Conservation (phyloP, 2,113 vertebrate species). For the Tychaedon coryphoeus region DNA sequence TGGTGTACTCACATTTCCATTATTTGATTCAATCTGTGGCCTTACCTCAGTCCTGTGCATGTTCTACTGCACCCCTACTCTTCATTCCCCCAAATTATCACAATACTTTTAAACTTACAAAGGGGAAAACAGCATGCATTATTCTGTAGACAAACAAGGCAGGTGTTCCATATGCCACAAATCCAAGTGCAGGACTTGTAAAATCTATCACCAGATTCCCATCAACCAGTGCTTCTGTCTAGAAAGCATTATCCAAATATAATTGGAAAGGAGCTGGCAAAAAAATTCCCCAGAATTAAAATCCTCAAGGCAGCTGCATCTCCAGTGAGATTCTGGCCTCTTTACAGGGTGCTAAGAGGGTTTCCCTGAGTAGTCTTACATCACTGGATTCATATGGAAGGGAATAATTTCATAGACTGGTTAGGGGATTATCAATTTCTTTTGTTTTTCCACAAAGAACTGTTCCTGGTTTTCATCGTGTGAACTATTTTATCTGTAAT, state of each 20-base stretch:
- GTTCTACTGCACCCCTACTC: background rate
- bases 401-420: background rate
- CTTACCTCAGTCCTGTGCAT: rapidly evolving
- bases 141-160: background rate
- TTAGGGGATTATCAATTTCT: background rate
- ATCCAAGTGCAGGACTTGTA: background rate
- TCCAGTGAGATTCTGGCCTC: background rate
- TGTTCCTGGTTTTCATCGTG: background rate
- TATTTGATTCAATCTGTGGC: background rate
- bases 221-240: background rate
- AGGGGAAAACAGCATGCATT: background rate
- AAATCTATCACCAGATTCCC: background rate
- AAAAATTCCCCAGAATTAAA: background rate
- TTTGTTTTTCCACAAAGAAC: background rate
- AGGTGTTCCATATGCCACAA: background rate
- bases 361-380: background rate
- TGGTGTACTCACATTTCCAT: background rate
- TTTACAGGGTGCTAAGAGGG: background rate
- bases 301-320: background rate
- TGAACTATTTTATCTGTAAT: background rate
- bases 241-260: background rate
- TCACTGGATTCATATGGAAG: background rate
- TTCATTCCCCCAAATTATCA: background rate
- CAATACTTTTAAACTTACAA: background rate
- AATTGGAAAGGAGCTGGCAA: background rate